Percentiles rank a stretch among this genome's conserved stretches.
Evolutionary conservation across 2,888 invertebrate genomes (phyloP).

Genomic region (Linyphia triangularis): DNA sequence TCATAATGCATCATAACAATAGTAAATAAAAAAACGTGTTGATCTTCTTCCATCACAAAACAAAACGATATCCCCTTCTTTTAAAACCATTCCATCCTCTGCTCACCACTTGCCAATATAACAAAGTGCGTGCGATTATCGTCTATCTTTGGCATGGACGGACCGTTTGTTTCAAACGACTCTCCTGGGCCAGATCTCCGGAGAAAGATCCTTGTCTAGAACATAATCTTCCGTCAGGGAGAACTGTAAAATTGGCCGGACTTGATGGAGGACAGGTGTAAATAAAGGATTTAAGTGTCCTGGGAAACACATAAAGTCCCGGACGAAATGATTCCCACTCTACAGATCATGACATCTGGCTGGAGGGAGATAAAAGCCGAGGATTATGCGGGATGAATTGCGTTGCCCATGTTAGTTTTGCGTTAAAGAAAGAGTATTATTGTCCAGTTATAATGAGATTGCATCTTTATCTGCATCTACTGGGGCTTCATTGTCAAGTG

Average conservation of each 20-base stretch:
- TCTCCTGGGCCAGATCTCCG: constrained; percentile 15
- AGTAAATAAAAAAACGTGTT: too few relatives aligned
- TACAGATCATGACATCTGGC: neutral
- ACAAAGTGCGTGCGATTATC: neutral
- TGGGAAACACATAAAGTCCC: neutral
- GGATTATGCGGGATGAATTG: neutral
- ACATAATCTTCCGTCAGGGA: constrained; percentile 16
- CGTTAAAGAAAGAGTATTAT: neutral
- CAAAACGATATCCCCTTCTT: neutral
- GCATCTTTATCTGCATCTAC: neutral
- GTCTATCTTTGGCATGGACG: neutral
- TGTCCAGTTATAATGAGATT: neutral
- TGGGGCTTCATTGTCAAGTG: neutral
- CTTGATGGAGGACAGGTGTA: constrained; percentile 7
- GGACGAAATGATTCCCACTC: neutral
- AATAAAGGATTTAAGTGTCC: constrained; percentile 32
- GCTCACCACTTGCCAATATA: neutral
- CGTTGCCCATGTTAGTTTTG: neutral
- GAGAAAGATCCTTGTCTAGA: constrained; percentile 27
- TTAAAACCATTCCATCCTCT: neutral
- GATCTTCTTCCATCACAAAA: neutral
- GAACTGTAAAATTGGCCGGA: neutral
- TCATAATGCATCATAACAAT: too few relatives aligned
- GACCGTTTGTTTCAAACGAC: constrained; percentile 7
- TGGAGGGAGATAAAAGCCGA: constrained; percentile 9